These are phyloP conservation scores for Macaca fascicularis DNA, from an alignment of 2,113 vertebrate genomes.

Conservation along the genomic window T2T-MFA8v1.1 NC_088388.1:11791501-11792000, in stretches of 20 bases:
- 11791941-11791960: not conserved
- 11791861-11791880: not conserved
- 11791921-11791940: not conserved
- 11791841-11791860: not conserved
- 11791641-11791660: accelerated
- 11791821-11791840: not conserved
- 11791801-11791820: too few relatives aligned
- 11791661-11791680: accelerated
- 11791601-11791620: not conserved
- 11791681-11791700: too few relatives aligned
- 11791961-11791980: accelerated
- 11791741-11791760: too few relatives aligned
- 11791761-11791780: too few relatives aligned
- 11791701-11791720: not conserved
- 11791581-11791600: too few relatives aligned
- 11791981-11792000: not conserved
- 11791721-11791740: not conserved
- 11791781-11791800: not conserved
- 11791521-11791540: not conserved
- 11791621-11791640: not conserved
- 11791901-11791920: too few relatives aligned
- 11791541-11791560: not conserved
- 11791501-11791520: not conserved
- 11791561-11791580: not conserved
- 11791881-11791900: not conserved